Base-by-base conservation (phyloP, 2,113 vertebrate species). In the Hippocampus barbouri region DNA sequence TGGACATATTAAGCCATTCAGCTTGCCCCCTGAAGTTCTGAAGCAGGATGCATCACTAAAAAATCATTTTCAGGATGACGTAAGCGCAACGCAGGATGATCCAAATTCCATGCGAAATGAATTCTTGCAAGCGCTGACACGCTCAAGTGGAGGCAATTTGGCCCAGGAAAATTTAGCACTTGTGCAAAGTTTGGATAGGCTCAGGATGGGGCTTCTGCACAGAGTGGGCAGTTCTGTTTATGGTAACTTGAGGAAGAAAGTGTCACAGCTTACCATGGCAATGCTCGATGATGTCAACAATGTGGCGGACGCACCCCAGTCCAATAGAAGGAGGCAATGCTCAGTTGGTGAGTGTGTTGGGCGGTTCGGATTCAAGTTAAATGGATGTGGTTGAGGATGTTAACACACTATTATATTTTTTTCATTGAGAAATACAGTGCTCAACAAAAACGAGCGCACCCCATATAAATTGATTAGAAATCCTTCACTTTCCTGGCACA, bases 171-270 rank as follows among this genome's bases (percentile, higher is more conserved):
- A 92, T 66, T 86, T 92, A 2, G 90, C 85, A 76, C 90, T 95
- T 4, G 92, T 94, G 81, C 91, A 91, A 53, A 90, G 91, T 45
- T 86, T 95, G 77, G 93, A 94, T 60, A 89, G 90, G 14, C 77
- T 94, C 41, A 83, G 89, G 62, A 90, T 80, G 30, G 91, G 93
- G 57, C 85, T 96, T 41, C 82, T 96, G 74, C 93, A 91, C 81
- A 92, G 90, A 76, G 91, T 95, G 81, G 94, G 95, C 56, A 92
- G 79, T 66, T 93, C 94, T 5, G 93, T 96, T 54, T 94, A 94
- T 65, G 76, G 90, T 66, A 94, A 91, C 85, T 89, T 96, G 82
- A 92, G 91, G 81, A 89, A 89, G 74, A 94, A 94, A 80, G 91
- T 95, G 40, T 93, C 93, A 2, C 92, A 87, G 5, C 91, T 95